These are phyloP conservation scores for Fragum sueziense DNA, from an alignment of 2,888 invertebrate species.

Conservation along the genomic window DNA sequence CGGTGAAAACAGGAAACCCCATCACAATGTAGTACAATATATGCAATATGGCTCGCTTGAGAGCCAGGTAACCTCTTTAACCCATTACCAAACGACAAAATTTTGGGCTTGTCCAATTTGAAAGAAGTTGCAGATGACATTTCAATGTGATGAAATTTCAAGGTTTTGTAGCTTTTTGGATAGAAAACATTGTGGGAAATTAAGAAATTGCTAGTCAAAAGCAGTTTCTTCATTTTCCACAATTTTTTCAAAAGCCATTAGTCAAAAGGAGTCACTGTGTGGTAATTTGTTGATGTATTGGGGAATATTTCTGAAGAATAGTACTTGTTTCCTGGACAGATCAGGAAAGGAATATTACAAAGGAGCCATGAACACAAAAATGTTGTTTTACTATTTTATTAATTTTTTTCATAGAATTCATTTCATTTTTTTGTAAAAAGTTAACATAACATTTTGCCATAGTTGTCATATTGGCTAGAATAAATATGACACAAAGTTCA, in stretches of 20 bases:
- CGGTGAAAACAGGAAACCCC: background rate
- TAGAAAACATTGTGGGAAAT: background rate
- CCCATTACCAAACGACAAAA: too few relatives aligned
- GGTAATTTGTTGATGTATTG: background rate
- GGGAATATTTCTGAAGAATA: too few relatives aligned
- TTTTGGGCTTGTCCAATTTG: too few relatives aligned
- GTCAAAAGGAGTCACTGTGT: background rate
- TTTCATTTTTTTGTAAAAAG: background rate
- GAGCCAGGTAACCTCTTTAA: too few relatives aligned
- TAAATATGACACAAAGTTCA: background rate
- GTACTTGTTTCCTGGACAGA: too few relatives aligned
- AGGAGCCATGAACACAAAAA: background rate
- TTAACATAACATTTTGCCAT: background rate
- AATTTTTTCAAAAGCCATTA: too few relatives aligned
- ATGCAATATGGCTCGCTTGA: background rate
- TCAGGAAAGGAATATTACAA: background rate
- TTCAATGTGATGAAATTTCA: too few relatives aligned
- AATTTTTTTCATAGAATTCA: background rate
- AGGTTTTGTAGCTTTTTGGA: too few relatives aligned
- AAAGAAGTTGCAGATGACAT: too few relatives aligned
- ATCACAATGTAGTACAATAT: background rate
- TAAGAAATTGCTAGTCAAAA: background rate
- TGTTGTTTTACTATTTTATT: background rate
- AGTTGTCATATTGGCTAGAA: background rate
- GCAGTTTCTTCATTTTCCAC: background rate